Conservation (phyloP, 2,113 vertebrate species). For the Hypanus sabinus region DNA sequence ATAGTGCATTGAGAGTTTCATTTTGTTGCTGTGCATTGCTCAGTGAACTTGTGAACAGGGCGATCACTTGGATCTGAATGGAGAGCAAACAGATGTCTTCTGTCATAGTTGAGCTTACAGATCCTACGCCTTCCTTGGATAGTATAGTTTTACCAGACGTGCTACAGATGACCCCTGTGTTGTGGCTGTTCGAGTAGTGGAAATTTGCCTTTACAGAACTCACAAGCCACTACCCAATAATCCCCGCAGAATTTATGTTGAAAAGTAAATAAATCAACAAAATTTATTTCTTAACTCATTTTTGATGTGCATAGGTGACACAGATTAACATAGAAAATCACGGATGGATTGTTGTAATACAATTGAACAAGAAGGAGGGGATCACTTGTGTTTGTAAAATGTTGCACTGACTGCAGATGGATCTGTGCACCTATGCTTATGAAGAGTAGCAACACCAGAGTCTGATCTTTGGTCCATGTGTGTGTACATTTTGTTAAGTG, state of each 20-base stretch:
- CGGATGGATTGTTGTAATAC: too few species aligned
- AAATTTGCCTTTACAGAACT: too few species aligned
- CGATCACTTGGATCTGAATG: not conserved
- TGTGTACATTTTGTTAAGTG: not conserved
- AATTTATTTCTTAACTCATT: too few species aligned
- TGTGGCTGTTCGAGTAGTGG: too few species aligned
- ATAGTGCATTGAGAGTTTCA: not conserved
- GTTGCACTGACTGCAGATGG: not conserved
- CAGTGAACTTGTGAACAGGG: not conserved
- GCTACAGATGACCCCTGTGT: not conserved
- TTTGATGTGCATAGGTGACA: too few species aligned
- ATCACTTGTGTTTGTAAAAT: not conserved
- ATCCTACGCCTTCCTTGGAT: not conserved
- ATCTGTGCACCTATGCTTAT: not conserved
- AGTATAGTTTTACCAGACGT: not conserved
- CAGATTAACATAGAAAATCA: too few species aligned
- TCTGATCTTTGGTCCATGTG: slow-evolving; percentile 13
- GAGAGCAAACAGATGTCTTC: not conserved
- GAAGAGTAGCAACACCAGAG: not conserved
- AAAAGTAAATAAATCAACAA: too few species aligned
- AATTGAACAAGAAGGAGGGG: too few species aligned
- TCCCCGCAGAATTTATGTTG: too few species aligned
- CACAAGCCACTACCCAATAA: too few species aligned
- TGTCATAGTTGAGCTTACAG: not conserved
- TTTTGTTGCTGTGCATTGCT: not conserved